Conservation (phyloP, 2,113 vertebrate species). For the Ariopsis seemanni region DNA sequence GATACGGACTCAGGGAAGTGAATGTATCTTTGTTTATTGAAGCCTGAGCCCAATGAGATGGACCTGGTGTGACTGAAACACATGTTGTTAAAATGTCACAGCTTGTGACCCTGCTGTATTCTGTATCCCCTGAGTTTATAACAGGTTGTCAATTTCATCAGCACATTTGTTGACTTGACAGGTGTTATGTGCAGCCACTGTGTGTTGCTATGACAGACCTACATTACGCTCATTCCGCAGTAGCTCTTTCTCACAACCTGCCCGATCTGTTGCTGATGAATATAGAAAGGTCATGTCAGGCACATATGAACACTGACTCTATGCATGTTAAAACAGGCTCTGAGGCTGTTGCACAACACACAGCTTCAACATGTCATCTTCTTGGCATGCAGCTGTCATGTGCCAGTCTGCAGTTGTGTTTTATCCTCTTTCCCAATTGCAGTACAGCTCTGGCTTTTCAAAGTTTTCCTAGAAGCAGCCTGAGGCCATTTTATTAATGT, state of each 20-base stretch:
- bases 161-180: slow-evolving; percentile 44
- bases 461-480: not conserved
- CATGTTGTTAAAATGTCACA: slow-evolving; percentile 45
- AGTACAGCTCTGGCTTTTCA: not conserved
- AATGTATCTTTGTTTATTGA: not conserved
- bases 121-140: slow-evolving; percentile 29
- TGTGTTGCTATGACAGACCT: not conserved
- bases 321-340: slow-evolving; percentile 30
- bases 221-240: not conserved
- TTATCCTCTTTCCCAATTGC: not conserved
- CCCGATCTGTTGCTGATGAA: not conserved
- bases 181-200: slow-evolving; percentile 15
- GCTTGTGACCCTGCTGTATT: slow-evolving; percentile 8
- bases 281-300: slow-evolving; percentile 21
- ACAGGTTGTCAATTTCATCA: slow-evolving; percentile 25
- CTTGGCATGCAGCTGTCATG: slow-evolving; percentile 35
- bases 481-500: slow-evolving; percentile 3
- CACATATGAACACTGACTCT: not conserved
- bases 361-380: slow-evolving; percentile 11
- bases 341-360: slow-evolving; percentile 15
- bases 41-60: slow-evolving; percentile 16
- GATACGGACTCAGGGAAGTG: not conserved
- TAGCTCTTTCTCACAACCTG: slow-evolving; percentile 8
- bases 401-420: slow-evolving; percentile 13
- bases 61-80: slow-evolving; percentile 15